A percentile compares a stretch with the other conserved stretches of the same genome.
Evolutionary conservation across 2,888 invertebrate genomes (phyloP).

Genomic region (Heliconius charithonia): DNA sequence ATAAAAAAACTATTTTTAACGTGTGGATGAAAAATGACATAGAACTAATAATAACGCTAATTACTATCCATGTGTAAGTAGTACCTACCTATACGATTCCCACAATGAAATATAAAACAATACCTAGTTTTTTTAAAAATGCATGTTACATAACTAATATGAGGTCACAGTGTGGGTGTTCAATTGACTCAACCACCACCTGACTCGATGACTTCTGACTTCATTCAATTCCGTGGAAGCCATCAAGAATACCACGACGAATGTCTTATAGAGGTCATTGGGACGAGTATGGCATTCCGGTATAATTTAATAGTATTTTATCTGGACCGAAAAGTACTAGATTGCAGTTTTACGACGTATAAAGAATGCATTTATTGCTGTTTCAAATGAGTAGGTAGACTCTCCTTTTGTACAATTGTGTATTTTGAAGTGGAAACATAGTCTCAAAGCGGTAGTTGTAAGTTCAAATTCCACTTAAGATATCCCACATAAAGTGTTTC

Average conservation of each 20-base stretch:
- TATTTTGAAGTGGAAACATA: background rate
- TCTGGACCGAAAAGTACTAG: conserved; percentile 18
- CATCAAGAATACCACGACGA: conserved; percentile 26
- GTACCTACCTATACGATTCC: background rate
- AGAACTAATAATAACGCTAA: conserved; percentile 1
- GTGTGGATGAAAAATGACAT: background rate
- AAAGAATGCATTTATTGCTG: conserved; percentile 2
- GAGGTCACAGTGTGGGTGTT: conserved; percentile 51
- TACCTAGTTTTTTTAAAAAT: background rate
- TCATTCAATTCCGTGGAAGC: conserved; percentile 39
- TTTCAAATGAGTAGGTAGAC: background rate
- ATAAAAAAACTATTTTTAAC: too few species aligned
- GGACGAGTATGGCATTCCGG: conserved; percentile 27
- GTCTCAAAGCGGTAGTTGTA: background rate
- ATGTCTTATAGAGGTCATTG: conserved; percentile 20
- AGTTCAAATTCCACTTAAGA: background rate
- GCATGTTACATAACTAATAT: conserved; percentile 40
- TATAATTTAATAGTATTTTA: conserved; percentile 29
- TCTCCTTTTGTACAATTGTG: background rate
- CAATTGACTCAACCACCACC: conserved; percentile 52
- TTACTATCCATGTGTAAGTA: background rate
- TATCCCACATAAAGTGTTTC: too few species aligned
- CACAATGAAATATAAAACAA: conserved; percentile 18
- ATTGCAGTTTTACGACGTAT: conserved; percentile 1
- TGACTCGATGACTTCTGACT: conserved; percentile 65